Base-by-base conservation (phyloP, 2,888 invertebrate genomes). In the Herminia tarsipennalis region DNA sequence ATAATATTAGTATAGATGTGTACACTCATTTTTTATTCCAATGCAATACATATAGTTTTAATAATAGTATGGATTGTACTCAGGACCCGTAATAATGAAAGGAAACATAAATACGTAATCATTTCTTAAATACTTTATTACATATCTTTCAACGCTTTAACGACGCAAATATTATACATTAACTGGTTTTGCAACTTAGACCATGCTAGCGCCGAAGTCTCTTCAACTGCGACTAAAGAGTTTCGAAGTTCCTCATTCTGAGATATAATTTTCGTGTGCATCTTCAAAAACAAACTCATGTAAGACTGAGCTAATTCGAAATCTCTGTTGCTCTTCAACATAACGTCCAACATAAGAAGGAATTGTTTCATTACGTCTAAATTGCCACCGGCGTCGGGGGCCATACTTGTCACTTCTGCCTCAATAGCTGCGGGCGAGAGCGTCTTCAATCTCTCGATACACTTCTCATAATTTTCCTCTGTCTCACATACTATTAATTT, bases 231-330 rank as follows among this genome's bases (percentile, higher is more conserved):
- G 0, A 83, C 83, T 34, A 97, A 73, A 39, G 86, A 88, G 16
- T 88, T 79, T 13, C 93, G 84, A 30, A 96, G 82, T 25, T 88
- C 87, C 22, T 92, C 81, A 24, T 91, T 91, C 35, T 92, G 84
- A 0, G 93, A 90, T 37, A 96, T 90, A 3, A 88, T 72, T 48
- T 92, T 90, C 0, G 95, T 94, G 72, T 97, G 96, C 24, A 94
- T 93, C 84, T 98, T 98, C 20, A 99, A 84, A 83, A 98, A 98
- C 29, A 98, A 92, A 30, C 95, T 95, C 48, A 99, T 92, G 85
- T 98, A 99, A 0, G 98, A 95, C 78, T 98, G 97, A 0, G 95
- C 95, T 41, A 98, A 86, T 88, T 99, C 99, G 83, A 98, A 99
- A 86, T 98, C 94, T 52, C 81, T 93, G 70, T 96, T 96, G 1